Conservation (phyloP, 2,888 invertebrate genomes). For the Cheilosia vernalis region DNA sequence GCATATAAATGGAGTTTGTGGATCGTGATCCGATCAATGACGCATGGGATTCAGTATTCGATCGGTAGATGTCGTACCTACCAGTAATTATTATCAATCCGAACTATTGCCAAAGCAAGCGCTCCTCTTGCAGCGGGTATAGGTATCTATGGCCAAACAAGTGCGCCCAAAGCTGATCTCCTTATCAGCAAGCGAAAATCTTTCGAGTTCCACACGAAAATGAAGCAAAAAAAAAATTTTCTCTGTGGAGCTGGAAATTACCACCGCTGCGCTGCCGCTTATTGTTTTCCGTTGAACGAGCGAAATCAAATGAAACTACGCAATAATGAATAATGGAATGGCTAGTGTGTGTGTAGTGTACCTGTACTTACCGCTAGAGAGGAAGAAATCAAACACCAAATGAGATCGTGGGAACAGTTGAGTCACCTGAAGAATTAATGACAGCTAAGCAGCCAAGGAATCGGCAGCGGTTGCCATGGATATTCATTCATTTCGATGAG, state of each 20-base stretch:
- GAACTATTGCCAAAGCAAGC: no score
- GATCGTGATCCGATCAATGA: constrained; percentile 74
- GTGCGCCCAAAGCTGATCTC: constrained; percentile 17
- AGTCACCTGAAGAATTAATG: constrained; percentile 71
- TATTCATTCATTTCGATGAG: constrained; percentile 69
- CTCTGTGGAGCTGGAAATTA: constrained; percentile 49
- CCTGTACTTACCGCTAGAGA: constrained; percentile 9
- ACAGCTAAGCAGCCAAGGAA: constrained; percentile 52
- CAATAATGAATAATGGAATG: constrained; percentile 75
- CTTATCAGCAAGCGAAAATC: constrained; percentile 71
- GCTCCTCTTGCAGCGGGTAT: no score
- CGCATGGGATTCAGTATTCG: constrained; percentile 57
- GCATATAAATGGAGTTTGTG: constrained; percentile 62
- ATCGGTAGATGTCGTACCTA: neutral
- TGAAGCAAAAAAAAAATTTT: constrained; percentile 54
- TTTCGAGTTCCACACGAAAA: constrained; percentile 48
- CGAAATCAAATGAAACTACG: constrained; percentile 75
- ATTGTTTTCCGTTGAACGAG: constrained; percentile 72
- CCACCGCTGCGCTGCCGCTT: constrained; percentile 51
- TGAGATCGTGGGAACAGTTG: constrained; percentile 74
- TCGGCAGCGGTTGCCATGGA: constrained; percentile 37
- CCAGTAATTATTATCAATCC: no score
- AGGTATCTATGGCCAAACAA: constrained; percentile 2
- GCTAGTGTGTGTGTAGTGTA: constrained; percentile 36
- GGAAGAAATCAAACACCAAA: constrained; percentile 71